A percentile compares a stretch with the other conserved stretches of the same genome.
These are phyloP conservation scores for Sycon ciliatum DNA, from an alignment of 37 sponge, comb jelly and placozoan species.

Conservation along the genomic window DNA sequence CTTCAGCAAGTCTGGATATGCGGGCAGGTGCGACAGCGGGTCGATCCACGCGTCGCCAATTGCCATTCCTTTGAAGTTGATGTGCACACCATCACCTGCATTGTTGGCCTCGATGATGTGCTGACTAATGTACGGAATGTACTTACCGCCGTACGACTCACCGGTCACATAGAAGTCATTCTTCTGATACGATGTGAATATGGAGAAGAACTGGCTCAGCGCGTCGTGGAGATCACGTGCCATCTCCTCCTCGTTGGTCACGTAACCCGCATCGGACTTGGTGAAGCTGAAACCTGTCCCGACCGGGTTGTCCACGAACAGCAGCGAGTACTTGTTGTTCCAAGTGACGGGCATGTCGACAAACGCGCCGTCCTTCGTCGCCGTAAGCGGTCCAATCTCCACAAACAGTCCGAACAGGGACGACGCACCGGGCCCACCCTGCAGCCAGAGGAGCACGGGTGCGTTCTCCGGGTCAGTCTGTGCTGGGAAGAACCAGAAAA, in stretches of 20 bases:
- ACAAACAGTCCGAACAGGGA: constrained; percentile 75
- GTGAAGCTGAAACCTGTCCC: constrained; percentile 87
- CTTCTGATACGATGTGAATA: constrained; percentile 55
- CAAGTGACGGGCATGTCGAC: constrained; percentile 41
- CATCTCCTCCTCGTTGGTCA: constrained; percentile 66
- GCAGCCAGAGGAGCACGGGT: constrained; percentile 78
- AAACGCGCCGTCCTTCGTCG: constrained; percentile 37
- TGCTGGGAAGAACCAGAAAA: constrained; percentile 85
- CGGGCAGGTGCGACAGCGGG: constrained; percentile 53
- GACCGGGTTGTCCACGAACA: constrained; percentile 85
- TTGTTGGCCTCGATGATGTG: constrained; percentile 51
- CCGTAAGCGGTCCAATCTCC: constrained; percentile 72
- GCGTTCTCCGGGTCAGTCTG: constrained; percentile 35
- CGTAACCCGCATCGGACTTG: constrained; percentile 30
- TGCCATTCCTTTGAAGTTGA: constrained; percentile 68
- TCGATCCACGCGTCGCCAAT: constrained; percentile 78
- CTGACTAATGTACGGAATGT: constrained; percentile 75
- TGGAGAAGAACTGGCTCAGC: constrained; percentile 66
- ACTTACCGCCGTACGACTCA: constrained; percentile 94
- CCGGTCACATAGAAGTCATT: constrained; percentile 81
- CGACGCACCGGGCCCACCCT: constrained; percentile 88
- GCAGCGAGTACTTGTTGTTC: constrained; percentile 60
- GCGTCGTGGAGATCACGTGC: constrained; percentile 62
- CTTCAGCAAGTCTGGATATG: constrained; percentile 51
- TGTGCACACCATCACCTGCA: constrained; percentile 19